Base-by-base conservation (phyloP, 2,888 invertebrate species). In the Leptogaster cylindrica region DNA sequence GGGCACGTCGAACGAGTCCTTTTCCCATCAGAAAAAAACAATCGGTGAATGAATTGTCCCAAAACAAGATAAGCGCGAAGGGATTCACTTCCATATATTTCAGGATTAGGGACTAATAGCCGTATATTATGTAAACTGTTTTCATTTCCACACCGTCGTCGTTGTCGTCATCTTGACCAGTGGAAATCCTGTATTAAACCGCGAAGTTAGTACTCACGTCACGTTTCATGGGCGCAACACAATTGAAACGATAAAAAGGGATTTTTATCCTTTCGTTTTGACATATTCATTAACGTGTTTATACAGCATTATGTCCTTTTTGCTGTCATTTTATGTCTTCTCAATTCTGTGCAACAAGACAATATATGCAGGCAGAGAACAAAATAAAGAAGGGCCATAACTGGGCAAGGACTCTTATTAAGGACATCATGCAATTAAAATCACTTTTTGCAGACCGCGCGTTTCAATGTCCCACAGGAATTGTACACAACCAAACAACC, bases 211-310 rank as follows among this genome's bases (percentile, higher is more conserved):
- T 70, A 70, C 65, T 67, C 70, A 66, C 66, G 70, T 70, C 70
- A 70, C 70, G 70, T 70, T 52, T 70, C 27, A 31, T 33, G 58
- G 63, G 69, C 31, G 68, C 64, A 72, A 71, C 71, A 72, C 72
- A 72, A 72, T 73, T 70, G 67, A 71, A 71, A 70, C 71, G 70
- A 73, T 73, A 73, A 73, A 73, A 71, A 72, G 70, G 72, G 72
- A 31, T 72, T 72, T 72, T 73, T 73, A 73, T 73, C 73, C 72
- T 71, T 72, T 72, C 73, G 73, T 73, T 73, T 73, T 73, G 73
- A 73, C 73, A 73, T 73, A 73, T 73, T 73, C 73, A 73, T 73
- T 73, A 73, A 71, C 73, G 72, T 73, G 73, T 73, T 73, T 73
- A 73, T 73, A 71, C 68, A 72, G 72, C 66, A 71, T 71, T 71